Base-by-base conservation (phyloP, 2,797 vertebrate species). In the Catharus ustulatus region DNA sequence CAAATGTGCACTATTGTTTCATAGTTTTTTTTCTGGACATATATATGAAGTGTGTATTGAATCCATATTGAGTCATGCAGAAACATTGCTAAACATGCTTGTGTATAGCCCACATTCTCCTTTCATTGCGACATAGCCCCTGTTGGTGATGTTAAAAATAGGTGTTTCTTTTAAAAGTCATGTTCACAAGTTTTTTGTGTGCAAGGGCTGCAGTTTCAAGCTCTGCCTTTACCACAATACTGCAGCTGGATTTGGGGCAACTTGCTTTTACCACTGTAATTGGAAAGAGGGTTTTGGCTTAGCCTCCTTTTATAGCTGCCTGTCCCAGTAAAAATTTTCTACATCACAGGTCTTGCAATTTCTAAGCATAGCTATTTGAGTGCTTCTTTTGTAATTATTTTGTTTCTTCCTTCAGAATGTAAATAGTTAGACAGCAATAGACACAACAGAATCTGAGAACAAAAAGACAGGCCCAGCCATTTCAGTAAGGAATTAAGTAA, bases 401-500 rank as follows among this genome's bases (percentile, higher is more conserved):
- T 75, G 24, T 36, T 88, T 85, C 64, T 79, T 34, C 17, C 23
- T 75, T 64, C 63, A 59, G 32, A 57, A 38, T 77, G n/a, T 49
- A 92, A 89, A 78, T 78, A 74, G 55, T 40, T 64, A 89, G 71
- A 59, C 9, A 85, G 57, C 17, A 87, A 81, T 19, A 89, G 48
- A 59, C 62, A 48, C 46, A 74, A 59, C 48, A 75, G 48, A 90
- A 82, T 13, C 34, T 54, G 45, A 84, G 63, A 61, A 87, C 30
- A 89, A 76, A 95, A 90, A 68, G 76, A 76, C 34, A 84, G 64
- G 18, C 55, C 71, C 29, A 79, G 46, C 3, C 64, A 86, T 87
- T 89, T 77, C 68, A 69, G 55, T 32, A 54, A 84, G 75, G 75
- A 92, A 96, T 91, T 88, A 87, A 77, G 91, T n/a, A 84, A 96